Evolutionary conservation across 2,797 vertebrate genomes (phyloP).

Genomic region (Protosalanx chinensis): DNA sequence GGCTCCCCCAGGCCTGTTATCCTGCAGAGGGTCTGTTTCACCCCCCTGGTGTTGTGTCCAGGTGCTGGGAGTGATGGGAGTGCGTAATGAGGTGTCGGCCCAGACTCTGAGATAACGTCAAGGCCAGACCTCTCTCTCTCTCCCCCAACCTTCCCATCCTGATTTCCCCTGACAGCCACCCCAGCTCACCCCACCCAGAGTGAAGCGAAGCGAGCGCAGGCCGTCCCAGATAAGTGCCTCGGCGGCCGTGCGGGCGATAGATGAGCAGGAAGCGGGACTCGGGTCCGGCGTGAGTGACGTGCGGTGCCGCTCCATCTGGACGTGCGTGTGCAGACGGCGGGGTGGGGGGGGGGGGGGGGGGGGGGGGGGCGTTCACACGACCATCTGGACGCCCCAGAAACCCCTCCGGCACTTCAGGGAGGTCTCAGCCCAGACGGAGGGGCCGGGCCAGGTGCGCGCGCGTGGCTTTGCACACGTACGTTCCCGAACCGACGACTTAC

Average conservation of each 20-base stretch:
- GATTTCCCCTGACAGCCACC: conserved; percentile 50
- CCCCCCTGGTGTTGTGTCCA: conserved; percentile 29
- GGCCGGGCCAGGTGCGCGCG: background rate
- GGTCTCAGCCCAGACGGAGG: background rate
- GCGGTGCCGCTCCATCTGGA: conserved; percentile 63
- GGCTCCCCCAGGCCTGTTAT: background rate
- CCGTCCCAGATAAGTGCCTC: too few species aligned
- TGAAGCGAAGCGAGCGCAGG: too few species aligned
- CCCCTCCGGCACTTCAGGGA: too few species aligned
- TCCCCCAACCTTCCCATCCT: conserved; percentile 51
- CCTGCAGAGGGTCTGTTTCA: conserved; percentile 18
- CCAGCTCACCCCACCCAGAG: too few species aligned
- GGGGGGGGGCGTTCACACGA: conserved; percentile 20
- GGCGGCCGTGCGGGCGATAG: too few species aligned
- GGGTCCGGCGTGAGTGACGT: conserved; percentile 34
- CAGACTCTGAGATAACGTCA: conserved; percentile 28
- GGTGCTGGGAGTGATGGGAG: conserved; percentile 27
- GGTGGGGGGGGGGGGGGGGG: conserved; percentile 27
- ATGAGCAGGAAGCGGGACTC: conserved; percentile 10
- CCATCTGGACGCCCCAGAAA: background rate
- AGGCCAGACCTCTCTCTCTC: conserved; percentile 33
- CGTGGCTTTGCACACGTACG: background rate
- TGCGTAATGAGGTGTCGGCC: conserved; percentile 55
- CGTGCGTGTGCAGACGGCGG: conserved; percentile 37
- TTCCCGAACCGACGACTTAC: background rate